Evolutionary conservation across 1,140 invertebrate genomes (phyloP), one percentile per base, ranked within the genome.

Genomic region (Leucophenga varia): DNA sequence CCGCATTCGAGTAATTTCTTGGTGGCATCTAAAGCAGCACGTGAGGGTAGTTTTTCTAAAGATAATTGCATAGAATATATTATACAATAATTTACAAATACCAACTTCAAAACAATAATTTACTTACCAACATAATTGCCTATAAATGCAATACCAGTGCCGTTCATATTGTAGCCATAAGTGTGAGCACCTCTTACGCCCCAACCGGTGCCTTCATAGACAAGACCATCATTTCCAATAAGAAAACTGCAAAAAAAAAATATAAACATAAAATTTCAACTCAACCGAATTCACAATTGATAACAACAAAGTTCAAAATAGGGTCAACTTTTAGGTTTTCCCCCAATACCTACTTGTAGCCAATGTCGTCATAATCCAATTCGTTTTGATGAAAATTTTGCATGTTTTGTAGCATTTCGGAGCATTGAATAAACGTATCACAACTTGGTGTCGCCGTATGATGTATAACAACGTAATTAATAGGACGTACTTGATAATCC

Each of bases 201-300:
- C 89, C 89, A 92, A 0, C 88, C 88, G 8, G 79, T 74, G 6
- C 87, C 89, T 75, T 90, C 87, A 57, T 90, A 91, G 12, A 89
- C 78, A 14, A 84, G 80, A 3, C 88, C 89, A 72, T 91, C 88
- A 19, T 85, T 86, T 1, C 88, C 88, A 44, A 91, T 81, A 7
- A 90, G 49, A 54, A 90, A 91, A 56, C 85, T 91, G 10, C 5
- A 44, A 38, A 20, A 44, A 19, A 40, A 34, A 40, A 50, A 51
- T 42, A 28, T 10, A 49, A 36, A 21, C 8, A 38, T n/a, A 16
- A 36, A 36, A 36, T 36, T 36, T 12, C 5, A 8, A 36, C 34
- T 6, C 8, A 8, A 36, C 6, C 34, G 14, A 40, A 40, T 19
- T 16, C 14, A 40, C n/a, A n/a, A n/a, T n/a, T n/a, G n/a, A n/a